phyloP scores from a whole-genome alignment of 2,888 invertebrate species.

The Troilus luridus region DNA sequence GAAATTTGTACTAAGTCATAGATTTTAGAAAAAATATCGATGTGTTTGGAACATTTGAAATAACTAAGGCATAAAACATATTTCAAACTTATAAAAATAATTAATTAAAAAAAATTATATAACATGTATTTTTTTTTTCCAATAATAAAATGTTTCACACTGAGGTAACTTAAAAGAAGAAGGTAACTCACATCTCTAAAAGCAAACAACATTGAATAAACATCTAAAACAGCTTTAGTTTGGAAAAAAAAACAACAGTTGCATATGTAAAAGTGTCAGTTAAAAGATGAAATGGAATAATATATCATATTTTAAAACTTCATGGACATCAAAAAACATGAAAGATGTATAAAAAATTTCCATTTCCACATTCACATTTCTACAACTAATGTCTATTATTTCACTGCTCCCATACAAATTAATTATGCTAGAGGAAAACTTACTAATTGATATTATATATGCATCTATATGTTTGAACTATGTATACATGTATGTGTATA shows the following conservation, averaged over 20 bases:
- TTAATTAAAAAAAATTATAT: neutral
- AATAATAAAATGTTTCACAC: conserved; percentile 9
- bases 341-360: neutral
- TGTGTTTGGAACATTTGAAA: neutral
- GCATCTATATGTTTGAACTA: neutral
- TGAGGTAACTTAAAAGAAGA: conserved; percentile 46
- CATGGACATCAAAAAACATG: neutral
- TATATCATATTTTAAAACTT: neutral
- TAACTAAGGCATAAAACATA: neutral
- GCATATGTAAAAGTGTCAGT: neutral
- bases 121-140: neutral
- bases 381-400: conserved; percentile 35
- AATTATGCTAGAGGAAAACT: neutral
- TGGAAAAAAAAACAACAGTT: neutral
- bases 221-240: neutral
- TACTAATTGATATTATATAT: conserved; percentile 39
- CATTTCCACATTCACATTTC: conserved; percentile 7
- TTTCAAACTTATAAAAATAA: neutral
- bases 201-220: neutral
- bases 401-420: conserved; percentile 28
- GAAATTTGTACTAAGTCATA: neutral
- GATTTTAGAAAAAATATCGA: neutral
- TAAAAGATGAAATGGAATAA: conserved; percentile 15
- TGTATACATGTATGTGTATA: neutral
- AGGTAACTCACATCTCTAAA: conserved; percentile 50